These are phyloP conservation scores for Nettapus auritus DNA, from an alignment of 2,113 vertebrate species.

Conservation along the genomic window DNA sequence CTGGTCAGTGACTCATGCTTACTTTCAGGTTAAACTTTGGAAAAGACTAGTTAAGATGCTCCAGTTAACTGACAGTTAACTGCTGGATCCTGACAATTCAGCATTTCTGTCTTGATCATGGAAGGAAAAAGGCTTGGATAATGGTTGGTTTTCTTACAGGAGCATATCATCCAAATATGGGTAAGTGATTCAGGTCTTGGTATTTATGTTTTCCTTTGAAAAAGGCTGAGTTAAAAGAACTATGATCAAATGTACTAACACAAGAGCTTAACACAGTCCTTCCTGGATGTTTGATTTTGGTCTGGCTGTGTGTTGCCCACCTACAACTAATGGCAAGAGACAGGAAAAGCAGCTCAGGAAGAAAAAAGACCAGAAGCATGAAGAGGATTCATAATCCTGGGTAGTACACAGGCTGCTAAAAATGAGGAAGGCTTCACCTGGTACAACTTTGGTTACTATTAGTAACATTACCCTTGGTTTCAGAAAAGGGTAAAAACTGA, in stretches of 20 bases:
- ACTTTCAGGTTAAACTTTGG: background rate
- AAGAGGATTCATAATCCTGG: background rate
- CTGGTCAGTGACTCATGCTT: background rate
- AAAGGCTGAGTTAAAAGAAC: background rate
- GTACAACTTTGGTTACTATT: background rate
- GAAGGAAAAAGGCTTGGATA: background rate
- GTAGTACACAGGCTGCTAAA: background rate
- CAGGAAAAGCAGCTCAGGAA: background rate
- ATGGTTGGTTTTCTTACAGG: background rate
- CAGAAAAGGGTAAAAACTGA: background rate
- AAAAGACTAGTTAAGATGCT: background rate
- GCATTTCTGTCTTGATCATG: background rate
- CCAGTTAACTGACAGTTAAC: background rate
- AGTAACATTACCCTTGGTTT: background rate
- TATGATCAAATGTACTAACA: background rate
- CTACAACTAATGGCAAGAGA: background rate
- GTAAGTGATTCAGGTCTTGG: background rate
- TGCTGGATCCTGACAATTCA: background rate
- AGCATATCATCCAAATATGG: background rate
- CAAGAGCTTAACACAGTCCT: background rate
- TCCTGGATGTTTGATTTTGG: background rate
- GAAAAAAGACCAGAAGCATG: background rate
- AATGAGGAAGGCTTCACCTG: background rate
- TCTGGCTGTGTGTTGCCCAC: background rate
- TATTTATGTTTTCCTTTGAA: background rate